Conservation (phyloP, 37 sponge, comb jelly and placozoan genomes). For the Mnemiopsis leidyi region DNA sequence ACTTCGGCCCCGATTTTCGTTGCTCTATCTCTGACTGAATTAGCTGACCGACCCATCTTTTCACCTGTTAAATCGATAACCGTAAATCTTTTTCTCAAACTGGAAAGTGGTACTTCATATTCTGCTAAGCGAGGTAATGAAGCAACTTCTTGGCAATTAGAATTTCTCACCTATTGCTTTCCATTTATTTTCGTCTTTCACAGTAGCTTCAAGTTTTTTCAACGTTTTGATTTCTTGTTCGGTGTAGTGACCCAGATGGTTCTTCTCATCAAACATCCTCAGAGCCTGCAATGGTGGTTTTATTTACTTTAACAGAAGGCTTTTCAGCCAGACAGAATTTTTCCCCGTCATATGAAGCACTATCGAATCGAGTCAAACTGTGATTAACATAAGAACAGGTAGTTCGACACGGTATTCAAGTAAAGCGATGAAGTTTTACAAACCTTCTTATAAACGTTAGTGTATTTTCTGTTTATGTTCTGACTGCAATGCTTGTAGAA, state of each 20-base stretch:
- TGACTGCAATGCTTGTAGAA: constrained; percentile 17
- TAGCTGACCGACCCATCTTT: neutral
- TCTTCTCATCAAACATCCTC: constrained; percentile 13
- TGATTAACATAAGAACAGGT: no score
- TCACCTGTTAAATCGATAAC: neutral
- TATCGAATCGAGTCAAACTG: no score
- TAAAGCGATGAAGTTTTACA: no score
- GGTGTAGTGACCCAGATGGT: neutral
- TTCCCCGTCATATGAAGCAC: no score
- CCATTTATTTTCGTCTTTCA: constrained; percentile 14
- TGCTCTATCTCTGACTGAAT: constrained; percentile 3
- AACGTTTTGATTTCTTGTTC: neutral
- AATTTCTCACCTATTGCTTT: neutral
- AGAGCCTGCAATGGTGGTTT: neutral
- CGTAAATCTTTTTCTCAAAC: no score
- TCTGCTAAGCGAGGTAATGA: no score
- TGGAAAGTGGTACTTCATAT: no score
- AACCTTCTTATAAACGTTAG: constrained; percentile 13
- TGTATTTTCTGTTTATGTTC: neutral
- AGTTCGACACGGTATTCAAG: no score
- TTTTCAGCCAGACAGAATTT: no score
- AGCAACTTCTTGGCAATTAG: no score
- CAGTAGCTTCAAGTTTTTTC: neutral
- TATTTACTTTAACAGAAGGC: no score
- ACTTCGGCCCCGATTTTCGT: neutral